Percentiles rank a stretch among this genome's conserved stretches.
Evolutionary conservation across 2,888 invertebrate species (phyloP).

Genomic region (Drosophila bunnanda): DNA sequence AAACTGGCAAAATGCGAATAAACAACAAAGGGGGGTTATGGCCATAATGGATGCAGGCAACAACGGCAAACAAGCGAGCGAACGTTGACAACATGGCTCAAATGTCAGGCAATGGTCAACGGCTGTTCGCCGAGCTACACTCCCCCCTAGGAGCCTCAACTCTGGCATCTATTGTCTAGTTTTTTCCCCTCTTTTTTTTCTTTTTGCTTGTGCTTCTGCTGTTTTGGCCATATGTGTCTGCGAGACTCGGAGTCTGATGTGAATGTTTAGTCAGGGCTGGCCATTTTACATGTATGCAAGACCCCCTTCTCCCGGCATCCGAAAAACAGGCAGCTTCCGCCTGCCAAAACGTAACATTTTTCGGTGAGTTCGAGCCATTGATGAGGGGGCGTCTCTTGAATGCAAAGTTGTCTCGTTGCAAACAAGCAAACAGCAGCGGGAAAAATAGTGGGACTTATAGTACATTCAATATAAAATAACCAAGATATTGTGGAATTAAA

Average conservation of each 20-base stretch:
- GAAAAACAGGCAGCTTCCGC: slow-evolving; percentile 31
- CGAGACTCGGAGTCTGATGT: slow-evolving; percentile 41
- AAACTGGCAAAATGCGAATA: slow-evolving; percentile 33
- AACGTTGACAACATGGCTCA: slow-evolving; percentile 80
- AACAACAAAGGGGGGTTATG: slow-evolving; percentile 13
- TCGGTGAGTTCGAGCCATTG: slow-evolving; percentile 40
- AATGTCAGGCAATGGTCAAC: slow-evolving; percentile 78
- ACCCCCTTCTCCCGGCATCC: not conserved
- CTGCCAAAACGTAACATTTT: slow-evolving; percentile 41
- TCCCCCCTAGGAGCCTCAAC: not conserved
- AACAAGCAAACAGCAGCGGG: slow-evolving; percentile 1
- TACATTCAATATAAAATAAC: accelerated
- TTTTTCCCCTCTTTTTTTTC: slow-evolving; percentile 1
- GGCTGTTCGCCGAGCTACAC: slow-evolving; percentile 55
- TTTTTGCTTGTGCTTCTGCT: slow-evolving; percentile 7
- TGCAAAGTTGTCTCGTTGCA: slow-evolving; percentile 13
- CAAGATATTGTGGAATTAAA: not conserved
- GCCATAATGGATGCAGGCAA: slow-evolving; percentile 74
- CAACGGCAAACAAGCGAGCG: slow-evolving; percentile 53
- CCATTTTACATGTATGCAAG: slow-evolving; percentile 58
- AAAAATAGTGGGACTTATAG: not conserved
- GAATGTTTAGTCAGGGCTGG: slow-evolving; percentile 57
- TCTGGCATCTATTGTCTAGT: slow-evolving; percentile 42
- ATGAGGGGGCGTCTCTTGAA: slow-evolving; percentile 40
- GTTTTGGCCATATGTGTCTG: slow-evolving; percentile 48